phyloP scores from a whole-genome alignment of 1,140 invertebrate genomes.

The Trinorchestia longiramus region DNA sequence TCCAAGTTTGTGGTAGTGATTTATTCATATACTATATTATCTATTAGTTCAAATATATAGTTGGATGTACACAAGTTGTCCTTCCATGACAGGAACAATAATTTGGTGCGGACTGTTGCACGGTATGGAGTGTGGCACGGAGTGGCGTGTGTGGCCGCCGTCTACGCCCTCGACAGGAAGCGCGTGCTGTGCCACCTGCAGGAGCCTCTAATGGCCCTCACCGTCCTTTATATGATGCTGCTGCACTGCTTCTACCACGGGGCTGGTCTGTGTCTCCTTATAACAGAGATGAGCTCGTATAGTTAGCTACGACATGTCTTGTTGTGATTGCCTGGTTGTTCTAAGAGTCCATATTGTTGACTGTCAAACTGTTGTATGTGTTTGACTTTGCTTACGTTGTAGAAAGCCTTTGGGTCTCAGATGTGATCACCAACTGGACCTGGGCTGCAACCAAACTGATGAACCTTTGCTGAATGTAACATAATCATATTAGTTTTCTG shows the following conservation, averaged over 20 bases:
- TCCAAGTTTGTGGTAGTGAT: neutral
- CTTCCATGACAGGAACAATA: slow-evolving; percentile 50
- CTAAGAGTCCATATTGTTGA: neutral
- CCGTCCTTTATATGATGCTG: slow-evolving; percentile 65
- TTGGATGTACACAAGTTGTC: slow-evolving; percentile 19
- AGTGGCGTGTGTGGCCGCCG: slow-evolving; percentile 57
- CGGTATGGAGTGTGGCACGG: slow-evolving; percentile 56
- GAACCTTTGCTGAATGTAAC: too few relatives aligned
- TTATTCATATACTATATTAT: slow-evolving; percentile 59
- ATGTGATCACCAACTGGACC: too few relatives aligned
- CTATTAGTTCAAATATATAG: slow-evolving; percentile 50
- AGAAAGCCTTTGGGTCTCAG: neutral
- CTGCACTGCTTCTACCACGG: slow-evolving; percentile 65
- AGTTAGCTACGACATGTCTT: neutral
- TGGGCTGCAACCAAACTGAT: too few relatives aligned
- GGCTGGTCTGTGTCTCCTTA: slow-evolving; percentile 54
- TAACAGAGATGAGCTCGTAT: neutral
- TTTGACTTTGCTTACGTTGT: neutral
- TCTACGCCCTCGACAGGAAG: slow-evolving; percentile 63
- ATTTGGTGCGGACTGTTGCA: neutral
- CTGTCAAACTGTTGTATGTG: neutral
- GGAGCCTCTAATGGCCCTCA: slow-evolving; percentile 64
- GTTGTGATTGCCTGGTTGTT: neutral
- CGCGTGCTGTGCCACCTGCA: slow-evolving; percentile 63
- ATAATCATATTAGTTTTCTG: too few relatives aligned